A percentile compares a stretch with the other conserved stretches of the same genome.
Evolutionary conservation across 2,888 invertebrate species (phyloP).

Genomic region (Drosophila mimetica): DNA sequence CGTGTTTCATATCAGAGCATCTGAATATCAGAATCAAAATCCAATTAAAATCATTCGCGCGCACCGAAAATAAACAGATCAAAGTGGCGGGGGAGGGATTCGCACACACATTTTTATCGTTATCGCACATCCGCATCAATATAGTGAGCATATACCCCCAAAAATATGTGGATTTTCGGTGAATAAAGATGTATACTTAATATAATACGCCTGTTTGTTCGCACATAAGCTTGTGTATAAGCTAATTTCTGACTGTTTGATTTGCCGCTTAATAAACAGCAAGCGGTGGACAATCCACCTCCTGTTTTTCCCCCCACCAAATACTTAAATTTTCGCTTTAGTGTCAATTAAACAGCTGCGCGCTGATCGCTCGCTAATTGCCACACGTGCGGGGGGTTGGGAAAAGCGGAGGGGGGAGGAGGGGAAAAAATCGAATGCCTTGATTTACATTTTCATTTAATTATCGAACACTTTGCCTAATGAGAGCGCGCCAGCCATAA

Average conservation of each 20-base stretch:
- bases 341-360: slow-evolving; percentile 56
- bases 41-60: slow-evolving; percentile 73
- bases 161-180: slow-evolving; percentile 8
- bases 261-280: slow-evolving; percentile 36
- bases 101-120: slow-evolving; percentile 17
- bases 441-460: slow-evolving; percentile 50
- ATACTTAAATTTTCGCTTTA: slow-evolving; percentile 27
- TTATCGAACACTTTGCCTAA: slow-evolving; percentile 56
- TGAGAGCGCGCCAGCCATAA: slow-evolving; percentile 31
- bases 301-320: background rate
- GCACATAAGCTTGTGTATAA: slow-evolving; percentile 1
- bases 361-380: slow-evolving; percentile 54
- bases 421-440: slow-evolving; percentile 15
- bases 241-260: slow-evolving; percentile 29
- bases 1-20: slow-evolving; percentile 38
- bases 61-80: slow-evolving; percentile 60
- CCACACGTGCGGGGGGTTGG: slow-evolving; percentile 36
- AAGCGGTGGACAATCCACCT: slow-evolving; percentile 30
- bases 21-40: slow-evolving; percentile 62
- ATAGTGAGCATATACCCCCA: background rate
- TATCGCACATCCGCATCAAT: slow-evolving; percentile 37
- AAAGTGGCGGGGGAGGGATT: slow-evolving; percentile 5
- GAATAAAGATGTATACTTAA: slow-evolving; percentile 33
- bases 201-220: slow-evolving; percentile 35
- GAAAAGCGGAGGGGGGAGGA: background rate